phyloP scores from a whole-genome alignment of 2,888 invertebrate genomes.

The Cordilura impudica region DNA sequence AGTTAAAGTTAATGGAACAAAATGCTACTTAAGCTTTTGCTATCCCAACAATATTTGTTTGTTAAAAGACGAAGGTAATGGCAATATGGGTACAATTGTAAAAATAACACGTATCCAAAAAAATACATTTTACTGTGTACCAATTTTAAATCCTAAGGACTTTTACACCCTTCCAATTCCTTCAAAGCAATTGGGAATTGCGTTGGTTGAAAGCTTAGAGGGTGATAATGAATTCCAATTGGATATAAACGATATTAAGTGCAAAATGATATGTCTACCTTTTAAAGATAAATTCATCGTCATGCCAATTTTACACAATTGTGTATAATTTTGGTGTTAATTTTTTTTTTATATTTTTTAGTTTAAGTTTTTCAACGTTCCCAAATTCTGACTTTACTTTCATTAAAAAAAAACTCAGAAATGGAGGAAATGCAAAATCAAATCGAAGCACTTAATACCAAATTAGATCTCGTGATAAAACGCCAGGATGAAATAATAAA shows the following conservation, averaged over 20 bases:
- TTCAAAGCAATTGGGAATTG: conserved; percentile 3
- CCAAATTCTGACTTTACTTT: background rate
- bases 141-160: background rate
- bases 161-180: background rate
- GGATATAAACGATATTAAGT: background rate
- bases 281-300: conserved; percentile 5
- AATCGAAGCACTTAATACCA: background rate
- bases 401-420: background rate
- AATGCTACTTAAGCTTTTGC: conserved; percentile 6
- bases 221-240: conserved; percentile 6
- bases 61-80: conserved; percentile 6
- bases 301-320: background rate
- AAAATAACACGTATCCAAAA: conserved; percentile 1
- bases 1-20: background rate
- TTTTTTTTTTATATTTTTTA: background rate
- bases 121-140: background rate
- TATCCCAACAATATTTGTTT: background rate
- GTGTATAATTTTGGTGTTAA: background rate
- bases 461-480: conserved; percentile 5
- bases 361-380: background rate
- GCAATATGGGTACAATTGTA: background rate
- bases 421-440: background rate
- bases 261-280: conserved; percentile 6
- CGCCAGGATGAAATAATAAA: conserved; percentile 5
- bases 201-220: background rate